These are phyloP conservation scores for Butorides virescens DNA, from an alignment of 2,113 vertebrate species.

Conservation along the genomic window DNA sequence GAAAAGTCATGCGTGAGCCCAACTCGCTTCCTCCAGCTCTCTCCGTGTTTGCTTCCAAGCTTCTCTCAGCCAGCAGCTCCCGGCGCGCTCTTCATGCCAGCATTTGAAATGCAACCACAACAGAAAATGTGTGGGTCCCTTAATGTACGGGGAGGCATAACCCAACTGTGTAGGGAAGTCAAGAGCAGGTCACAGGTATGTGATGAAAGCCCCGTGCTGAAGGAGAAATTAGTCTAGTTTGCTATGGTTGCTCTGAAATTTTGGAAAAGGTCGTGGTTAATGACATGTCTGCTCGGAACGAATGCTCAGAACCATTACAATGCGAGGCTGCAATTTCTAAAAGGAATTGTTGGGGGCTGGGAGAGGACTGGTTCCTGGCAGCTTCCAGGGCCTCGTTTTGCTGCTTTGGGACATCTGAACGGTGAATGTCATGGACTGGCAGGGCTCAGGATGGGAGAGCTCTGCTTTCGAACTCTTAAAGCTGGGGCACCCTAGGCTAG, in stretches of 20 bases:
- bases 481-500: rapidly evolving
- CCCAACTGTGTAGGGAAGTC: neutral
- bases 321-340: neutral
- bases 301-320: neutral
- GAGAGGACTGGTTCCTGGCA: neutral
- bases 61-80: neutral
- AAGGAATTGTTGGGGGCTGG: neutral
- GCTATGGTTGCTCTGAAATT: neutral
- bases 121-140: neutral
- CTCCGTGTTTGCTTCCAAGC: neutral
- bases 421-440: no score
- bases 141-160: rapidly evolving
- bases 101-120: neutral
- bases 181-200: neutral
- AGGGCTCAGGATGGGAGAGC: neutral
- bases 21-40: neutral
- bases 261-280: neutral
- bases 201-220: neutral
- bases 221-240: neutral
- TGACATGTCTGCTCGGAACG: neutral
- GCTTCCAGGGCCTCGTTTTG: neutral
- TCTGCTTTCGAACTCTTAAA: neutral
- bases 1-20: neutral
- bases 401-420: neutral
- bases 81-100: rapidly evolving